Base-by-base conservation (phyloP, 2,113 vertebrate genomes). In the Clarias macrocephalus region DNA sequence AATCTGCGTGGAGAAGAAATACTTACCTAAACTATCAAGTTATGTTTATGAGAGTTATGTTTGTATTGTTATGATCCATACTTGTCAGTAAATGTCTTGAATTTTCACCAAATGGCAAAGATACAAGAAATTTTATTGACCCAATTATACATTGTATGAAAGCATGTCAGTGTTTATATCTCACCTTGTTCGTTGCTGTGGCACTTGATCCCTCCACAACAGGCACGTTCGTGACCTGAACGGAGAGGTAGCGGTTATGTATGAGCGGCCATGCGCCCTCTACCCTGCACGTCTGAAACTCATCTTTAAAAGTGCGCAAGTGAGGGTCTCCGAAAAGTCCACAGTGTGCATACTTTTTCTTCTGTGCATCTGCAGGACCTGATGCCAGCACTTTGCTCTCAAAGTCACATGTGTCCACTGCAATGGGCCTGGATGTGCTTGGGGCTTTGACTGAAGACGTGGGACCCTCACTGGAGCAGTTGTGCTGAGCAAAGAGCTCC, bases 201-300 rank as follows among this genome's bases (percentile, higher is more conserved):
- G 96, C 96, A 0, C 95, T 96, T 76, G 95, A 96, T 23, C 95
- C 95, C 0, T 93, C 92, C 57, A 96, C 94, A 5, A 96, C 96
- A 0, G 96, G 95, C 25, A 96, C 95, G 0, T 96, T 96, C 90
- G 96, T 96, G 92, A 96, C 96, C 93, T 96, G 96, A 77, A 96
- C 96, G 0, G 96, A 96, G 90, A 96, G 92, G 94, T 94, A 96
- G 84, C 92, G 94, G 89, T 96, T 96, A 86, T 96, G 95, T 7
- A 96, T 96, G 81, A 96, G 93, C 21, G 96, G 96, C 96, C 96
- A 96, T 59, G 96, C 96, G 76, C 96, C 96, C 75, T 96, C 95
- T 70, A 96, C 95, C 87, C 96, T 95, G 89, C 96, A 96, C 25
- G 96, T 96, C 93, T 96, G 96, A 92, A 96, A 96, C 92, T 96